Base-by-base conservation (phyloP, 2,113 vertebrate species). In the Helogale parvula region DNA sequence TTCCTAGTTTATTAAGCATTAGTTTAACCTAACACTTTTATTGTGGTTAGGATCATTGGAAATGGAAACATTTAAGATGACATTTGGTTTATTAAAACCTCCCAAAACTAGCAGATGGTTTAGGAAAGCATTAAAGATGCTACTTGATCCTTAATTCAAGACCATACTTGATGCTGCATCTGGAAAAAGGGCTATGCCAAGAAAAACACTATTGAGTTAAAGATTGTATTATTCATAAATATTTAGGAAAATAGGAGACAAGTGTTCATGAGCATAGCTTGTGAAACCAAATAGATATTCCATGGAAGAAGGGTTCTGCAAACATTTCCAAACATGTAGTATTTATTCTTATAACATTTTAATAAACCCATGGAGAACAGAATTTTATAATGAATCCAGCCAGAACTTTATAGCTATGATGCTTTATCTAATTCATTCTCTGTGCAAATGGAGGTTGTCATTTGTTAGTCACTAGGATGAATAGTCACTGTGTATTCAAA, bases 61-160 rank as follows among this genome's bases (percentile, higher is more conserved):
- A 95, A 88, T 88, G 29, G 92, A 85, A 94, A 66, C 35, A 90
- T 65, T 95, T 89, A 87, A 87, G 23, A 87, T 97, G 81, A 81
- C 54, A 74, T 95, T 97, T 96, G 94, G 63, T 79, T 97, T 96
- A 66, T 94, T 92, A 89, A 98, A 96, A 84, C 31, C 57, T 76
- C 69, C 45, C 50, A 60, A 92, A 96, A n/a, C 10, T 29, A 76
- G 60, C 89, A 96, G 82, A 83, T 93, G 86, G 83, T 71, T 85
- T 96, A 91, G 68, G 45, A 45, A 87, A 94, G 33, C 72, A 66
- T 91, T 86, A 90, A 93, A 69, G 60, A 80, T 96, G 77, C 65
- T 89, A 76, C 80, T 95, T 94, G 85, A 95, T 92, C 90, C 79
- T 97, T 97, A 95, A 97, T 94, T 98, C 83, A 94, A 87, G 80